Conservation (phyloP, 2,797 vertebrate genomes). For the Pampus argenteus region DNA sequence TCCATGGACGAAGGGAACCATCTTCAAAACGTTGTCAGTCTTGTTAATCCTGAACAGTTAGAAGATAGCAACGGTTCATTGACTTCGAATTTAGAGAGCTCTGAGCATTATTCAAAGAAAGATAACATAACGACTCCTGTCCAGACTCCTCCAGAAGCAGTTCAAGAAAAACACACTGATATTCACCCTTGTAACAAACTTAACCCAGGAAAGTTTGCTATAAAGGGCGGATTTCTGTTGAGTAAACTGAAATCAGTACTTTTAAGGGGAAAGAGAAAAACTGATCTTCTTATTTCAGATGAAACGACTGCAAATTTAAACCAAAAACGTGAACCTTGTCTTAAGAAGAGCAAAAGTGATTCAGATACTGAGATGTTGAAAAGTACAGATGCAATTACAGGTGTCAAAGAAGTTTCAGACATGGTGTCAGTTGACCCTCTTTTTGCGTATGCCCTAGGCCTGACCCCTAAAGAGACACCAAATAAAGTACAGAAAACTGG, state of each 20-base stretch:
- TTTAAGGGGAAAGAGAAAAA: constrained; percentile 69
- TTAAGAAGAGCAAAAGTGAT: constrained; percentile 70
- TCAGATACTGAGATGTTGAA: constrained; percentile 15
- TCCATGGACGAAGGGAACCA: constrained; percentile 13
- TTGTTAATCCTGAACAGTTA: constrained; percentile 21
- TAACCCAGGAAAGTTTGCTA: no score
- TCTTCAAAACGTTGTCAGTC: constrained; percentile 1
- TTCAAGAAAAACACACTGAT: constrained; percentile 36
- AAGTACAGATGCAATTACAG: constrained; percentile 14
- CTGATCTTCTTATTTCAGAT: constrained; percentile 12
- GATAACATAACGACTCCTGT: constrained; percentile 8
- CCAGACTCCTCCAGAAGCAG: constrained; percentile 14
- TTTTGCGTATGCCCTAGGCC: constrained; percentile 73
- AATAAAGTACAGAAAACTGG: constrained; percentile 22
- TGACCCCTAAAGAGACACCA: constrained; percentile 64
- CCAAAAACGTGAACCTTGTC: constrained; percentile 46
- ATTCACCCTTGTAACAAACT: no score
- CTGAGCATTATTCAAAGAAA: constrained; percentile 21
- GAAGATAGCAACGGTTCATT: constrained; percentile 1
- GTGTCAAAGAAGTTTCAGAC: constrained; percentile 32
- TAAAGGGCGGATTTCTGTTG: constrained; percentile 65
- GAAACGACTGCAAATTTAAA: constrained; percentile 9
- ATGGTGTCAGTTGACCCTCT: constrained; percentile 64
- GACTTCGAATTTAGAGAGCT: constrained; percentile 22
- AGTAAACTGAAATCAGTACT: constrained; percentile 80